These are phyloP conservation scores for Acholoe squamosa DNA, from an alignment of 2,888 invertebrate genomes.

Conservation along the genomic window DNA sequence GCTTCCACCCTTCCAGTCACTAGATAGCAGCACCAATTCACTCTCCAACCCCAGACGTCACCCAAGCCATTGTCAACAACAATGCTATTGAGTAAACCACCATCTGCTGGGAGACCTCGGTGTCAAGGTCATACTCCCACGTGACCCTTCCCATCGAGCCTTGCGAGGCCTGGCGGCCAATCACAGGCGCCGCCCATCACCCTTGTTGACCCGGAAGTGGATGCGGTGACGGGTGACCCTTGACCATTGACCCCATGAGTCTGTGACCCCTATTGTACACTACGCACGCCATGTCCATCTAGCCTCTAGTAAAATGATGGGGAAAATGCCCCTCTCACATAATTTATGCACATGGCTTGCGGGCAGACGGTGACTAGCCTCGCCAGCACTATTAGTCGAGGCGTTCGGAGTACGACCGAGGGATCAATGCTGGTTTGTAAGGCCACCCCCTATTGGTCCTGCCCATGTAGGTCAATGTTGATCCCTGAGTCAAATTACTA, in stretches of 20 bases:
- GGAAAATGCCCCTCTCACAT: too few relatives aligned
- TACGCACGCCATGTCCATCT: background rate
- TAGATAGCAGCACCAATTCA: background rate
- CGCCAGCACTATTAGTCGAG: slow-evolving; percentile 1
- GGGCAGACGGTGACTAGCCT: background rate
- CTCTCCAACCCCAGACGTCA: background rate
- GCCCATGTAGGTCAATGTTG: too few relatives aligned
- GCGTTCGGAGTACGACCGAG: too few relatives aligned
- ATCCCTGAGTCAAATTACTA: too few relatives aligned
- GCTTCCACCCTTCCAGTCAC: background rate
- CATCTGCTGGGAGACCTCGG: background rate
- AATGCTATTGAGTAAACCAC: background rate
- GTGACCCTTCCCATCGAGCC: background rate
- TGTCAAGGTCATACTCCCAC: background rate
- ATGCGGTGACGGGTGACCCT: background rate
- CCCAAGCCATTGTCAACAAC: background rate
- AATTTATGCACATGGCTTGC: too few relatives aligned
- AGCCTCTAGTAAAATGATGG: too few relatives aligned
- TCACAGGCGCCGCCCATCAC: background rate
- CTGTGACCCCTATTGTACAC: background rate
- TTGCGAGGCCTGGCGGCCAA: background rate
- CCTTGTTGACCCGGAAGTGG: slow-evolving; percentile 17
- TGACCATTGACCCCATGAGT: background rate
- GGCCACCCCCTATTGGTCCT: too few relatives aligned
- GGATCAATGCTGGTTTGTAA: too few relatives aligned